Conservation (phyloP, 2,888 invertebrate genomes). For the Chrysolina americana region DNA sequence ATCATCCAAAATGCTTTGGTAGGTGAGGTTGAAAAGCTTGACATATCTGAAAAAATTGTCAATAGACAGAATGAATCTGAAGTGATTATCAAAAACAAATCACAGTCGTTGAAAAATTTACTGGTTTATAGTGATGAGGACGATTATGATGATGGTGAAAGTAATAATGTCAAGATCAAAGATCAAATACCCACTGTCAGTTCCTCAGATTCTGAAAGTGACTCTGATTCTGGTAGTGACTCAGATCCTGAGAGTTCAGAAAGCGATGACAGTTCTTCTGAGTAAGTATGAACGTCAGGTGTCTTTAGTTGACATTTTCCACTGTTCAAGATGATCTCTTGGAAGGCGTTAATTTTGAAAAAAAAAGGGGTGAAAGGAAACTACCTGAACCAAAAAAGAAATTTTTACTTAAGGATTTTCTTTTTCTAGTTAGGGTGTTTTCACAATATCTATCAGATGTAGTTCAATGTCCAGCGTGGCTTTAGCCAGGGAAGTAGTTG, state of each 20-base stretch:
- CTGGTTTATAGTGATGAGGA: slow-evolving; percentile 48
- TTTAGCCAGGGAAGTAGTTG: too few species aligned
- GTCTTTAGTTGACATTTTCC: too few species aligned
- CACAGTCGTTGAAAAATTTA: slow-evolving; percentile 47
- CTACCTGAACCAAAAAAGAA: too few species aligned
- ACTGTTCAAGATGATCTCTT: too few species aligned
- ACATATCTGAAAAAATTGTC: slow-evolving; percentile 26
- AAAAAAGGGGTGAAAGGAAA: too few species aligned
- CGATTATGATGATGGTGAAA: slow-evolving; percentile 60
- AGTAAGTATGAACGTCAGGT: background rate
- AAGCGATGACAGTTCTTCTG: background rate
- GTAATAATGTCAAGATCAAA: slow-evolving; percentile 46
- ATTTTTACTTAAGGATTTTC: too few species aligned
- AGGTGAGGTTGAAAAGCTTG: slow-evolving; percentile 35
- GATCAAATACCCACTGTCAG: background rate
- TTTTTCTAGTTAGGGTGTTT: too few species aligned
- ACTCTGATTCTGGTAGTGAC: background rate
- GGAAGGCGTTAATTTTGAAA: too few species aligned
- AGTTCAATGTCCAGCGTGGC: too few species aligned
- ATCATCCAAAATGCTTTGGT: slow-evolving; percentile 25
- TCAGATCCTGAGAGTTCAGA: background rate
- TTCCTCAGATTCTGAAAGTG: slow-evolving; percentile 25
- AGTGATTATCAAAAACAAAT: slow-evolving; percentile 45
- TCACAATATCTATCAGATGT: too few species aligned
- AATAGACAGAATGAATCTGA: slow-evolving; percentile 24